Conservation (phyloP, 2,888 invertebrate genomes). For the Cephus spinipes region DNA sequence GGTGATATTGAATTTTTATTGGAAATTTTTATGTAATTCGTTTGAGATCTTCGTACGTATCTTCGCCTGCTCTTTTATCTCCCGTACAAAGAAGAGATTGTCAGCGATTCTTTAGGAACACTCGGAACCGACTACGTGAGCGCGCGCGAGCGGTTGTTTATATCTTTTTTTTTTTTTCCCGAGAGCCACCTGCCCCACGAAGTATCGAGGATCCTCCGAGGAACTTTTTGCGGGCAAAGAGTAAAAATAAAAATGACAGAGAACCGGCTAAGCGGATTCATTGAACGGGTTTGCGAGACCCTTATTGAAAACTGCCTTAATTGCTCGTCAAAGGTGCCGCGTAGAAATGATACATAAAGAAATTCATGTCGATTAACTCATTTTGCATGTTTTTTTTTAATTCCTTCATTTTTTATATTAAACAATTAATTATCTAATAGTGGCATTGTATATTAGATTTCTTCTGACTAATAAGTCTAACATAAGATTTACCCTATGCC, state of each 20-base stretch:
- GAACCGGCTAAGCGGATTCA: neutral
- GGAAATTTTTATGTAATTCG: neutral
- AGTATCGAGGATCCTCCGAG: constrained; percentile 34
- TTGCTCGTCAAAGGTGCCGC: neutral
- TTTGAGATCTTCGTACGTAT: neutral
- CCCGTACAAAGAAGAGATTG: neutral
- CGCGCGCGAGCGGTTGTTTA: neutral
- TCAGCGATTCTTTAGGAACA: neutral
- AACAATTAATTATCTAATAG: neutral
- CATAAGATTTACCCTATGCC: neutral
- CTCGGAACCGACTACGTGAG: neutral
- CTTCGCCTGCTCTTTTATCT: neutral
- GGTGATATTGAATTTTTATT: neutral
- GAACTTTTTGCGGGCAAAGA: constrained; percentile 22
- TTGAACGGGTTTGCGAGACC: neutral
- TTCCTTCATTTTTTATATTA: neutral
- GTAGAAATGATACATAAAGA: neutral
- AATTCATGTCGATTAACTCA: neutral
- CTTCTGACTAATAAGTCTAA: neutral
- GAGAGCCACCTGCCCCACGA: constrained; percentile 45
- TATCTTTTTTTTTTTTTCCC: constrained; percentile 30
- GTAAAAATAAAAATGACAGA: neutral
- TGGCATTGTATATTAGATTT: neutral
- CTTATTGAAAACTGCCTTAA: neutral
- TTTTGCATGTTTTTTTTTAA: neutral